phyloP scores from a whole-genome alignment of 2,888 invertebrate genomes.

The Himalopsyche kuldschensis region DNA sequence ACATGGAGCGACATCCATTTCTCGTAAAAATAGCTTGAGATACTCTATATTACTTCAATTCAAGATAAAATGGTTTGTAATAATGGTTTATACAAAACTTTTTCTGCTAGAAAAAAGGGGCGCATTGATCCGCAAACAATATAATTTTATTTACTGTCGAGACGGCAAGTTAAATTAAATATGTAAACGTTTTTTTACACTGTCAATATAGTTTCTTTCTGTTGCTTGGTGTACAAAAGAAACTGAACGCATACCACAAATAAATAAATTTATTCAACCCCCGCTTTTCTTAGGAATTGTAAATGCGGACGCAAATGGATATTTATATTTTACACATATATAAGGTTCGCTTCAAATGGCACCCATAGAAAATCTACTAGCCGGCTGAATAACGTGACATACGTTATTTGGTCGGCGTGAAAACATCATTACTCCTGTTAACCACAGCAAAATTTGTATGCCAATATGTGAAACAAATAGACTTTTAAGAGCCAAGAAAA shows the following conservation, averaged over 20 bases:
- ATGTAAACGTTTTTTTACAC: not conserved
- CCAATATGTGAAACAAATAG: too few species aligned
- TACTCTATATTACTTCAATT: too few species aligned
- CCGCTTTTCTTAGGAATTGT: not conserved
- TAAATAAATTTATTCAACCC: not conserved
- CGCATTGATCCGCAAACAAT: too few species aligned
- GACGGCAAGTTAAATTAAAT: not conserved
- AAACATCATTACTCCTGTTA: not conserved
- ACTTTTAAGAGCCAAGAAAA: too few species aligned
- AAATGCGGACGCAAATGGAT: not conserved
- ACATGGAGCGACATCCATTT: too few species aligned
- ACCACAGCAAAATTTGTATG: not conserved
- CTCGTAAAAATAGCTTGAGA: too few species aligned
- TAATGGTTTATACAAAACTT: too few species aligned
- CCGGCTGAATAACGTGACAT: not conserved
- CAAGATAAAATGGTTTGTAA: too few species aligned
- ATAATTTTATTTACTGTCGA: not conserved
- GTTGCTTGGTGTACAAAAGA: not conserved
- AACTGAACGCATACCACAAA: not conserved
- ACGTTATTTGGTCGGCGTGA: not conserved
- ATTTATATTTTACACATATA: not conserved
- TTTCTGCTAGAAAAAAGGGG: too few species aligned
- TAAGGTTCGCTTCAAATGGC: not conserved
- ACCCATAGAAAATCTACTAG: not conserved
- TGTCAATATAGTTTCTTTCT: not conserved